phyloP scores from a whole-genome alignment of 2,113 vertebrate species.

The Centropristis striata region DNA sequence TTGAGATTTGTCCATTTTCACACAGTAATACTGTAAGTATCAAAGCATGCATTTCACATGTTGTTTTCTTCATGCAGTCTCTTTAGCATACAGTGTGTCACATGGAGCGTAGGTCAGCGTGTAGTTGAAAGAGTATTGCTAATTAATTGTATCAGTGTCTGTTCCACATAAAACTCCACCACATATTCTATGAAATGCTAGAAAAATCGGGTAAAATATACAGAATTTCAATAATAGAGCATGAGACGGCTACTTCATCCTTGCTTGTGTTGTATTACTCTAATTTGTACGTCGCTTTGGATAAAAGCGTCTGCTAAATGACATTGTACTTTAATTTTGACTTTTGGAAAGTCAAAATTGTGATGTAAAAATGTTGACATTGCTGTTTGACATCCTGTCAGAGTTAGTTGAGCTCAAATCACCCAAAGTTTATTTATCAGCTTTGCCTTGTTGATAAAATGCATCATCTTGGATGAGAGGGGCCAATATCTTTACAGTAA shows the following conservation, averaged over 20 bases:
- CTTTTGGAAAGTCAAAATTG: background rate
- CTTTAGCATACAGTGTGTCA: too few species aligned
- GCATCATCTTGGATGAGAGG: slow-evolving; percentile 23
- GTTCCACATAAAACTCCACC: background rate
- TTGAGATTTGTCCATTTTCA: too few species aligned
- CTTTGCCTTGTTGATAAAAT: slow-evolving; percentile 29
- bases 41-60: too few species aligned
- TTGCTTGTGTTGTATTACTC: too few species aligned
- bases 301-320: too few species aligned
- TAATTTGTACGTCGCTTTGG: too few species aligned
- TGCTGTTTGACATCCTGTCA: background rate
- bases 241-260: background rate
- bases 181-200: background rate
- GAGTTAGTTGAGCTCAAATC: background rate
- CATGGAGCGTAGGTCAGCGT: background rate
- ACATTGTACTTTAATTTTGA: too few species aligned
- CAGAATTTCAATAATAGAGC: background rate
- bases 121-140: background rate
- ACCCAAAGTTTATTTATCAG: background rate
- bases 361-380: background rate
- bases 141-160: background rate
- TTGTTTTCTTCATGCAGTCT: too few species aligned
- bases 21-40: too few species aligned
- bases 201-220: background rate
- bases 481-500: slow-evolving; percentile 6